Evolutionary conservation across 2,113 vertebrate species (phyloP), one percentile per base, ranked within the genome.

Genomic region (Dendrocopos noguchii): DNA sequence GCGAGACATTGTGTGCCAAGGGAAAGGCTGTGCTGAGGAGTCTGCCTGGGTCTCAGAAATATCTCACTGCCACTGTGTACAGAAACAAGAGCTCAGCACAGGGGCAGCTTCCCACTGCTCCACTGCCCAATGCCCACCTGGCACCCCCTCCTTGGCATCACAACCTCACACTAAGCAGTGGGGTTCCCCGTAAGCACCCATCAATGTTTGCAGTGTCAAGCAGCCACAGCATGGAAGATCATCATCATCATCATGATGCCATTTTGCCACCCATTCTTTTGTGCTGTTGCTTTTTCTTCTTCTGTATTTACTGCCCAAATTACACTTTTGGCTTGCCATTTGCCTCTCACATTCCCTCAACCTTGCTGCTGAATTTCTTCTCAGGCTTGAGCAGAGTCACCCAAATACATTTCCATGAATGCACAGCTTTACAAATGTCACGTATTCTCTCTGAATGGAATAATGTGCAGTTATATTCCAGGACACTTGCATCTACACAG

Each of bases 51-150:
- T 87, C 72, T 59, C 91, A 68, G 61, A 39, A 67, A 68, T 0
- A 31, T 86, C 90, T 85, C 50, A 5, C 80, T 81, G 85, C 50
- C 44, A 1, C 91, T 96, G 94, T 0, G 1, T 13, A 65, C 44
- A 95, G 55, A 93, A 91, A 91, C 29, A 76, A 88, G 82, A 95
- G 80, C 53, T 91, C 93, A 92, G 72, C 42, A 29, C 21, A 72
- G 33, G 20, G 7, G 53, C 76, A 56, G 34, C 33, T 68, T 59
- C 70, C 63, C 0, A 0, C 4, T 34, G 34, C 12, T 4, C 33
- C 78, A 3, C 15, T 57, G 84, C 15, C 72, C 12, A 0, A 21
- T 0, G 0, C 72, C 77, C 4, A 0, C 80, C 61, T 9, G 60
- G 44, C 57, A 55, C 4, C 15, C 36, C 31, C 25, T 42, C 36